Conservation (phyloP, 1,140 invertebrate genomes). For the Sipha flava region DNA sequence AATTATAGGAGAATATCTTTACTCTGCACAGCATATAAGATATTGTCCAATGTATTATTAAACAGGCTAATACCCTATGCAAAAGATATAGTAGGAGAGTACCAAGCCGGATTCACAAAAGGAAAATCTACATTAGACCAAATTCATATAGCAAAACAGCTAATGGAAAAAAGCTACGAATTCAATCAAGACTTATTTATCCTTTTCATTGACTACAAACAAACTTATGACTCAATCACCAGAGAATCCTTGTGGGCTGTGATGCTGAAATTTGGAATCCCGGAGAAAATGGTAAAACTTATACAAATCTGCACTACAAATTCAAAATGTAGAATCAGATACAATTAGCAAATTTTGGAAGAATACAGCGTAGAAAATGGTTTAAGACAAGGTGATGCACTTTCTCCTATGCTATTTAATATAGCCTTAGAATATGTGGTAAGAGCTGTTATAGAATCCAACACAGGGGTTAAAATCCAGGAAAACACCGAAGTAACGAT, state of each 20-base stretch:
- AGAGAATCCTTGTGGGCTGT: background rate
- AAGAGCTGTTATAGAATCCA: background rate
- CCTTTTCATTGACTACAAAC: constrained; percentile 11
- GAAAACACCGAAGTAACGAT: background rate
- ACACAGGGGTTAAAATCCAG: background rate
- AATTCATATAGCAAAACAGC: constrained; percentile 3
- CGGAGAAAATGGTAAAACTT: background rate
- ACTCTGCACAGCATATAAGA: constrained; percentile 4
- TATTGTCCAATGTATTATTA: background rate
- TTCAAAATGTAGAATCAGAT: background rate
- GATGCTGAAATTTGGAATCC: background rate
- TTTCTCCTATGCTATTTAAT: background rate
- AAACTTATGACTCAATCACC: background rate
- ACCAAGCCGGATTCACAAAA: constrained; percentile 5
- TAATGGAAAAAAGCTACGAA: constrained; percentile 2
- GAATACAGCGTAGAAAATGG: background rate
- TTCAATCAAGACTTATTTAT: background rate
- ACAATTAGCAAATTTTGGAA: background rate
- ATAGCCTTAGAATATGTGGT: background rate
- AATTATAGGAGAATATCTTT: constrained; percentile 39
- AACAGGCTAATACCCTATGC: background rate
- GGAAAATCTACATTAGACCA: constrained; percentile 12
- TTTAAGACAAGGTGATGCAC: background rate
- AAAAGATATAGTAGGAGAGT: background rate
- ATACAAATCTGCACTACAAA: background rate